A percentile compares a stretch with the other conserved stretches of the same genome.
phyloP scores from a whole-genome alignment of 1,140 invertebrate species.

The Papilio dardanus region DNA sequence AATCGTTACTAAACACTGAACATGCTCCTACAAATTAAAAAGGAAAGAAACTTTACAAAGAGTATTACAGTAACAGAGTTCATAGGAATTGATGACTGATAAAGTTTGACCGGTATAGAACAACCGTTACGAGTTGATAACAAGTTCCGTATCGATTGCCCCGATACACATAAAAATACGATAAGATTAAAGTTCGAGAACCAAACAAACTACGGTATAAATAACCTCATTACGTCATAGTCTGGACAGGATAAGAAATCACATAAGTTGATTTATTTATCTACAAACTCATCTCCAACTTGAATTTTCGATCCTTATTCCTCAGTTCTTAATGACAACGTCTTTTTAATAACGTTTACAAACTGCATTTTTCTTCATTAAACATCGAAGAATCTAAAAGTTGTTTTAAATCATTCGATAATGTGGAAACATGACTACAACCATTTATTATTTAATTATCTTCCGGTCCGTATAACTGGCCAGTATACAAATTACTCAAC shows the following conservation, averaged over 20 bases:
- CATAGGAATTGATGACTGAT: not conserved
- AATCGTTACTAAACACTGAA: too few relatives aligned
- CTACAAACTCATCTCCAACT: not conserved
- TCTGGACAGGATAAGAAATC: not conserved
- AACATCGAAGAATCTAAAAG: too few relatives aligned
- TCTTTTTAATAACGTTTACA: too few relatives aligned
- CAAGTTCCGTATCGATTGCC: not conserved
- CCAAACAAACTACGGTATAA: not conserved
- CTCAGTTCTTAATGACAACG: too few relatives aligned
- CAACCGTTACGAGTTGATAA: not conserved
- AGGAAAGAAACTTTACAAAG: not conserved
- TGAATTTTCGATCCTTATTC: not conserved
- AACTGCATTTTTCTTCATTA: too few relatives aligned
- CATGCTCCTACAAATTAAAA: too few relatives aligned
- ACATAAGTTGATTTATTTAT: not conserved
- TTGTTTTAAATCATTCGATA: too few relatives aligned
- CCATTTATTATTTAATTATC: not conserved
- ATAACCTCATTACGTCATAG: not conserved
- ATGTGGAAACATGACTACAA: too few relatives aligned
- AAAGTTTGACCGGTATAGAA: not conserved
- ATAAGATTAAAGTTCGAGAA: conserved; percentile 7
- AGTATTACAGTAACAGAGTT: not conserved
- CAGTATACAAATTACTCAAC: not conserved
- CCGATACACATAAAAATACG: conserved; percentile 12
- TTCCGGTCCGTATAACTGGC: not conserved